Evolutionary conservation across 1,140 invertebrate genomes (phyloP).

Genomic region (Leucophenga varia): DNA sequence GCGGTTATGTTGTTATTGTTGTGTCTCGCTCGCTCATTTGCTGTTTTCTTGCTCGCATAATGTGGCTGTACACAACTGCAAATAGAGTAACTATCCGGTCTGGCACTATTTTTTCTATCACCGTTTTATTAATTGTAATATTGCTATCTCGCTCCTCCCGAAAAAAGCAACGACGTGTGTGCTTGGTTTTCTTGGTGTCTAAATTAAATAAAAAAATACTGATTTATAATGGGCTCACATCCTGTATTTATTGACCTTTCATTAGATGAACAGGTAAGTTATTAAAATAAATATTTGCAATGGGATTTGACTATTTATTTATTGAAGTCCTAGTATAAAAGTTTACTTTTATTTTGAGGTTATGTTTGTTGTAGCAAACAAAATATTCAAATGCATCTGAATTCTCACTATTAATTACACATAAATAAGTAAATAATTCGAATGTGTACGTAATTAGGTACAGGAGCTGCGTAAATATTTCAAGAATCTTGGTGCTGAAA

Average conservation of each 20-base stretch:
- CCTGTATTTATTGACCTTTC: slow-evolving; percentile 80
- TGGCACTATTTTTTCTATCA: no score
- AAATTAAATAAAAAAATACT: slow-evolving; percentile 17
- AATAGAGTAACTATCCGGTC: no score
- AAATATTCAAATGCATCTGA: slow-evolving; percentile 12
- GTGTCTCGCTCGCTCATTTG: no score
- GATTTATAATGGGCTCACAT: slow-evolving; percentile 67
- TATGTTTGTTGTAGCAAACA: slow-evolving; percentile 41
- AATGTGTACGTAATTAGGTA: slow-evolving; percentile 76
- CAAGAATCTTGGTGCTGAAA: slow-evolving; percentile 87
- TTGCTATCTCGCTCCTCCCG: no score
- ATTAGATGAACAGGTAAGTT: slow-evolving; percentile 76
- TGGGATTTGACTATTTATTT: no score
- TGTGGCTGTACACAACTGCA: no score
- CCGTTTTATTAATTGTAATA: no score
- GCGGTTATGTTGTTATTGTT: no score
- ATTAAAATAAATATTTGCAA: slow-evolving; percentile 13
- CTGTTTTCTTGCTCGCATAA: no score
- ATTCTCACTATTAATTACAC: slow-evolving; percentile 25
- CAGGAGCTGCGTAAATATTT: slow-evolving; percentile 86
- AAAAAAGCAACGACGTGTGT: slow-evolving; percentile 41
- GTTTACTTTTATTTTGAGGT: slow-evolving; percentile 55
- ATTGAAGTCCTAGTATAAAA: no score
- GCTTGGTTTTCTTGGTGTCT: slow-evolving; percentile 33
- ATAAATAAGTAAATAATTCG: no score